These are phyloP conservation scores for Dinomys branickii DNA, from an alignment of 2,113 vertebrate species.

Conservation along the genomic window DNA sequence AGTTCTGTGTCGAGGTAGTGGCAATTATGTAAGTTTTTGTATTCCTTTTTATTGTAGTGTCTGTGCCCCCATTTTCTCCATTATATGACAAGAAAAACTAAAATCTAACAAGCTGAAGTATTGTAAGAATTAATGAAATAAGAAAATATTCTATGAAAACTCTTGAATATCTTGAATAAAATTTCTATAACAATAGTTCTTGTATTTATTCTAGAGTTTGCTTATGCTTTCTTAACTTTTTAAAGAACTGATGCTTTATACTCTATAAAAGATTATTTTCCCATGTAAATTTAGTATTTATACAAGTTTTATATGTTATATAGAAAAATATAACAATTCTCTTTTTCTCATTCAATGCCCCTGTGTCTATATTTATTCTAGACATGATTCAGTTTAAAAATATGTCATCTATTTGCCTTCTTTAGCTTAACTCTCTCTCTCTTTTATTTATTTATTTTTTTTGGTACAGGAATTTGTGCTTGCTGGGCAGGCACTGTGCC, in stretches of 20 bases:
- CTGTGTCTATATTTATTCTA: slow-evolving; percentile 54
- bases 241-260: neutral
- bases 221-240: neutral
- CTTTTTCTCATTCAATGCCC: slow-evolving; percentile 60
- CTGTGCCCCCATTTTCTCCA: neutral
- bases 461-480: too few relatives aligned
- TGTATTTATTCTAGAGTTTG: neutral
- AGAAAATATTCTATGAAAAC: neutral
- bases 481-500: too few relatives aligned
- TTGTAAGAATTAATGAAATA: slow-evolving; percentile 38
- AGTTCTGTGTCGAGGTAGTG: neutral
- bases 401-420: slow-evolving; percentile 23
- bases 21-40: slow-evolving; percentile 23
- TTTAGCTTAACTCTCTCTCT: neutral
- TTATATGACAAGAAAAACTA: neutral
- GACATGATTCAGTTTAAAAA: slow-evolving; percentile 25
- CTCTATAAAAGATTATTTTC: neutral
- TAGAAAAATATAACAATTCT: slow-evolving; percentile 43
- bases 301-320: slow-evolving; percentile 51
- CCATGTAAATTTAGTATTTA: slow-evolving; percentile 19
- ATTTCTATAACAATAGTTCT: neutral
- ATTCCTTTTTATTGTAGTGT: neutral
- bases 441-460: too few relatives aligned
- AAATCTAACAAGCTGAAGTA: neutral
- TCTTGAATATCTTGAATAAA: neutral